phyloP scores from a whole-genome alignment of 2,113 vertebrate species.

The Gymnorhina tibicen region DNA sequence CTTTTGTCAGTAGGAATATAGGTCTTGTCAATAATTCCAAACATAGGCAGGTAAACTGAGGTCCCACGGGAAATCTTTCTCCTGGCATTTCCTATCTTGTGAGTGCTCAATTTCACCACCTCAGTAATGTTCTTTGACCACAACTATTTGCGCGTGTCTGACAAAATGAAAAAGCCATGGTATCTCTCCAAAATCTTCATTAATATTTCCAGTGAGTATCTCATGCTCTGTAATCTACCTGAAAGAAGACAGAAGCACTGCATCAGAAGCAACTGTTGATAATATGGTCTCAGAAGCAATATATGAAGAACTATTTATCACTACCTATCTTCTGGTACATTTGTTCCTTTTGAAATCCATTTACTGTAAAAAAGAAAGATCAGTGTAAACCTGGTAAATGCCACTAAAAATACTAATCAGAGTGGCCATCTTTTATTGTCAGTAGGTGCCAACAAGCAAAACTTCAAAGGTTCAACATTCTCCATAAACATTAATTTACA shows the following conservation, averaged over 20 bases:
- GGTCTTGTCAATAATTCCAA: not conserved
- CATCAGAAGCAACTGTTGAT: not conserved
- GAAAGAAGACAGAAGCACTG: not conserved
- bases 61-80: not conserved
- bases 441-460: not conserved
- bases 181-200: not conserved
- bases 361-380: not conserved
- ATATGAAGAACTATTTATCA: not conserved
- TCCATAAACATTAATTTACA: constrained; percentile 31
- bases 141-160: not conserved
- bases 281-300: not conserved
- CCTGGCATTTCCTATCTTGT: not conserved
- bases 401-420: constrained; percentile 4
- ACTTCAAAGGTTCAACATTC: constrained; percentile 11
- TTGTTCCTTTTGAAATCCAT: not conserved
- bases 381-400: not conserved
- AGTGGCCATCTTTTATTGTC: not conserved
- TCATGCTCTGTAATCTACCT: not conserved
- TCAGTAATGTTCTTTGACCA: not conserved
- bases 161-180: not conserved
- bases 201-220: not conserved
- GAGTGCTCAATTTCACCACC: not conserved
- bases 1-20: not conserved
- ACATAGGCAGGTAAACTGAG: not conserved
- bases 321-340: not conserved